These are phyloP conservation scores for Phyllopteryx taeniolatus DNA, from an alignment of 2,113 vertebrate species.

Conservation along the genomic window DNA sequence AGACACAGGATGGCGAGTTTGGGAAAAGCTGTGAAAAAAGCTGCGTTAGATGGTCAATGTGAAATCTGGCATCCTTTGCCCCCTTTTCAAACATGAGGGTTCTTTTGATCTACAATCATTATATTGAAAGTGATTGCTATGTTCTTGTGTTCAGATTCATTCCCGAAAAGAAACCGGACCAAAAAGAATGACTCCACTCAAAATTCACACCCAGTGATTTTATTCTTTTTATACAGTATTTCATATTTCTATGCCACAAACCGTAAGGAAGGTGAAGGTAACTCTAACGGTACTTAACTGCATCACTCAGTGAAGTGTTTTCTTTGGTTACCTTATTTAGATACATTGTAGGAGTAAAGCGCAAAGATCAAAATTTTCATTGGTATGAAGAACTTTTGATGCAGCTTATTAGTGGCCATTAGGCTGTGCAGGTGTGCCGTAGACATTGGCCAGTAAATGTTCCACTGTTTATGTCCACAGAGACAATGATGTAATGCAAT, in stretches of 20 bases:
- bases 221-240: neutral
- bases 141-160: too few species aligned
- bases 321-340: neutral
- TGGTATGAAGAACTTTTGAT: neutral
- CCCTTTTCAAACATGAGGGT: too few species aligned
- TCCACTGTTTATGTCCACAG: neutral
- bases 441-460: neutral
- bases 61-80: too few species aligned
- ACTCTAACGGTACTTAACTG: neutral
- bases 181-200: too few species aligned
- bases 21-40: too few species aligned
- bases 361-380: neutral
- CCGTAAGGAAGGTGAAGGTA: too few species aligned
- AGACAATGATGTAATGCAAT: neutral
- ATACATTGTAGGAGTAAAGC: neutral
- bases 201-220: neutral
- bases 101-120: too few species aligned
- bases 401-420: neutral
- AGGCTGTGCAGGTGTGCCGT: neutral
- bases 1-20: too few species aligned
- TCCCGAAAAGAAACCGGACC: too few species aligned
- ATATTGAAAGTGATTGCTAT: too few species aligned
- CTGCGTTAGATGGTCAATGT: too few species aligned
- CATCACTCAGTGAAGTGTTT: neutral
- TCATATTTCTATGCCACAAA: neutral